Evolutionary conservation across 2,888 invertebrate species (phyloP), one percentile per base, ranked within the genome.

Genomic region (Thereva unica): DNA sequence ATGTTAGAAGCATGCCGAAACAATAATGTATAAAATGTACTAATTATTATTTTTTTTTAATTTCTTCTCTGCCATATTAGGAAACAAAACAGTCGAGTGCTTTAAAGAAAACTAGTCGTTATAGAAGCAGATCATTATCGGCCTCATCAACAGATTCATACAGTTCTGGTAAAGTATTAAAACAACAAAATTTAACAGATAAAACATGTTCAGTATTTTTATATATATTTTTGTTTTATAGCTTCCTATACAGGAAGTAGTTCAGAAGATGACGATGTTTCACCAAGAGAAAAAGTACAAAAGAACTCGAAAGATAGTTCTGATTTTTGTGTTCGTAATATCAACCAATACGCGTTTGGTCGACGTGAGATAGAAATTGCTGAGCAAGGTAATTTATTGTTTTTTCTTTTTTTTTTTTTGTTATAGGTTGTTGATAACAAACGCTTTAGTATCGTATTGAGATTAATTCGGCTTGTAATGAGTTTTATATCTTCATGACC

Each of bases 351-450:
- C 76, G 93, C 93, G 0, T 97, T 96, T 77, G 98, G 98, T 0
- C 85, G 97, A 40, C 82, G 97, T 47, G 98, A 98, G 84, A 97
- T 98, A 71, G 96, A 98, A 84, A 97, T 98, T 71, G 97, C 97
- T 0, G 97, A 98, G 77, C 97, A 97, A 83, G 89, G 89, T 88
- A 77, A 35, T 71, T 34, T 45, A 37, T 38, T 38, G 49, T 23
- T 34, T 5, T 53, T 9, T 35, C 12, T 42, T 56, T 35, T n/a
- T 59, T 1, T 1, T 10, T 45, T 45, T 49, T 59, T 47, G 0
- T 57, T 47, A 23, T 23, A 23, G 2, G 23, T 23, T 23, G 23
- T 23, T 23, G 23, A 23, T 23, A 23, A 2, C 23, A 23, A 23
- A 23, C 23, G 2, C 23, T 23, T 23, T 23, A 23, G 23, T 23